Evolutionary conservation across 2,113 vertebrate species (phyloP).

Genomic region (Charadrius vociferus): DNA sequence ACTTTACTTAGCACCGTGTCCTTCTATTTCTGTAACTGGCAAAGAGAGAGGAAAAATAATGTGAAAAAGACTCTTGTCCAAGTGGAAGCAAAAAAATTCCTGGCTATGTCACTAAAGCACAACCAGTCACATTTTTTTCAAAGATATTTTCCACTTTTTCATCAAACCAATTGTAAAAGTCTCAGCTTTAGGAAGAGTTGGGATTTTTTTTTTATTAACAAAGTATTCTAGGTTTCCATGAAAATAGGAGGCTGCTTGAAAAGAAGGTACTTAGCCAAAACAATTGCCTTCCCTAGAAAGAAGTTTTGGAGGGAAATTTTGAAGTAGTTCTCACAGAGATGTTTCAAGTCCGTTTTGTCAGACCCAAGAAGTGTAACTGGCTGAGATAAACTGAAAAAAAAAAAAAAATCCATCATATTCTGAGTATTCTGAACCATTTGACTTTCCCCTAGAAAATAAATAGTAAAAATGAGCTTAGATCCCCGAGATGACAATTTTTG

Average conservation of each 20-base stretch:
- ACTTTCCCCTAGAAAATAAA: neutral
- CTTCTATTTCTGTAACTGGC: neutral
- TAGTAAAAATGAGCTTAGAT: neutral
- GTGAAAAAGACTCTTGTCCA: neutral
- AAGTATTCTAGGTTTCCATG: neutral
- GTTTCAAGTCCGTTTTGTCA: neutral
- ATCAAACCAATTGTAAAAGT: neutral
- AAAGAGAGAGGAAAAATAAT: neutral
- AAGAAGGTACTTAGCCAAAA: neutral
- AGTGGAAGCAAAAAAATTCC: neutral
- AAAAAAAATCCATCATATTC: neutral
- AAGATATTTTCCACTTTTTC: neutral
- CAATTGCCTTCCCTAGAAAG: neutral
- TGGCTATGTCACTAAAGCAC: neutral
- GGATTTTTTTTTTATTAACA: neutral
- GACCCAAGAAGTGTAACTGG: neutral
- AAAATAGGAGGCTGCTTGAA: neutral
- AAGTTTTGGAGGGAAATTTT: neutral
- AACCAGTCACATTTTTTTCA: neutral
- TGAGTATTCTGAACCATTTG: neutral
- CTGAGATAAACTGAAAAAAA: neutral
- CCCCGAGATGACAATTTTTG: neutral
- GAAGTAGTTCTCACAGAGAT: neutral
- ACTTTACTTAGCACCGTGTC: neutral
- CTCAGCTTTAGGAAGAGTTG: neutral